These are phyloP conservation scores for Cheilosia variabilis DNA, from an alignment of 2,888 invertebrate species.

Conservation along the genomic window DNA sequence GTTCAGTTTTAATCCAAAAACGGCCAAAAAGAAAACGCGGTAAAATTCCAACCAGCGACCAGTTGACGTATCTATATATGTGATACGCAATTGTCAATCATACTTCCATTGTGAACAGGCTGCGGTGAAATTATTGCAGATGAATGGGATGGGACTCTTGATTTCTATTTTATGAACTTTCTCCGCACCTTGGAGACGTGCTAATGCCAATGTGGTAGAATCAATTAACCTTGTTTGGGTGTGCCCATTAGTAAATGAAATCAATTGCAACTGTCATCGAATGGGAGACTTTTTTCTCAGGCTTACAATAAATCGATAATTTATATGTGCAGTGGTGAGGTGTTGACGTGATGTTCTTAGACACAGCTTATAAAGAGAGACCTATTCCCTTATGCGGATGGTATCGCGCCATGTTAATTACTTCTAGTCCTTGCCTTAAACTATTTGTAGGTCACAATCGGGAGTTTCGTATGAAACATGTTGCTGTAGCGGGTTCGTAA, in stretches of 20 bases:
- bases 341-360: too few relatives aligned
- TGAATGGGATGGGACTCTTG: slow-evolving; percentile 12
- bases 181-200: slow-evolving; percentile 12
- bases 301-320: too few relatives aligned
- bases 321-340: too few relatives aligned
- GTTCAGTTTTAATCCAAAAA: slow-evolving; percentile 19
- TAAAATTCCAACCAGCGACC: neutral
- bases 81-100: slow-evolving; percentile 49
- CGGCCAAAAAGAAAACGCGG: slow-evolving; percentile 55
- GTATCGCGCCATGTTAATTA: too few relatives aligned
- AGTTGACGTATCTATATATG: neutral
- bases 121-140: slow-evolving; percentile 28
- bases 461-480: too few relatives aligned
- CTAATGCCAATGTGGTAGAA: neutral
- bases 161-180: slow-evolving; percentile 30
- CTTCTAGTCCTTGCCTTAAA: too few relatives aligned
- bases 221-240: slow-evolving; percentile 5
- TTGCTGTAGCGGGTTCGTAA: too few relatives aligned
- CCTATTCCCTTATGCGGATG: too few relatives aligned
- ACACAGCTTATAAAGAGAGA: too few relatives aligned
- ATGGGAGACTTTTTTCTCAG: too few relatives aligned
- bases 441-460: too few relatives aligned
- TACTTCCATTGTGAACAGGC: neutral
- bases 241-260: slow-evolving; percentile 15
- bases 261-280: neutral